Base-by-base conservation (phyloP, 2,888 invertebrate genomes). In the Pristionchus japonicus region DNA sequence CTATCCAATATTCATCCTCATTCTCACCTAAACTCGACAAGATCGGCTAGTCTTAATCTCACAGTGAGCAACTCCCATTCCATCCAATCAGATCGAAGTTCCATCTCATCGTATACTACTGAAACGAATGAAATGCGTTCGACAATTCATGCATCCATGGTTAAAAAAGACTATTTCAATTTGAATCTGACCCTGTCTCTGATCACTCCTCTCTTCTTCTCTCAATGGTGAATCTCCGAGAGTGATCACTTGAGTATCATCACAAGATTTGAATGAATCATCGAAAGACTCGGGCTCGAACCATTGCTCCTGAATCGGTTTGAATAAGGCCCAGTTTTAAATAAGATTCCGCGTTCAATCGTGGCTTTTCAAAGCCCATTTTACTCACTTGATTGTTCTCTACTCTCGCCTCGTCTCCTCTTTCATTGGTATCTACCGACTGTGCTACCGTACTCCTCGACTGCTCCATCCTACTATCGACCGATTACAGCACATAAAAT, bases 1-100 rank as follows among this genome's bases (percentile, higher is more conserved):
- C 20, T 23, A 3, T 61, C 61, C n/a, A 9, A n/a, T 27, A 2
- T 20, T 13, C 31, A 4, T 34, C 20, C 40, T 23, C 23, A 1
- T 3, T 23, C 80, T n/a, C 91, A 90, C 49, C 89, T 80, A 86
- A 92, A 92, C 83, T 92, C 92, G 27, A 92, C 82, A 31, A 92
- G 88, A 88, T 92, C 92, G 15, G 92, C 91, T 13, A 89, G 47
- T 64, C 89, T 90, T 17, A 92, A 57, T 47, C 88, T 52, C 20
- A 34, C 27, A 34, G 86, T 20, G 47, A 92, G 88, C 43, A 91
- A 90, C 15, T 80, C 84, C 20, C 86, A 89, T 20, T 40, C 43
- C 86, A 89, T 88, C 91, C 91, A 91, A 7, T 83, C 86, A 7
- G 91, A 57, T 49, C 49, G 49, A n/a, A 83, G n/a, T 15, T 77